Conservation (phyloP, 2,113 vertebrate species). For the Cryptomyrus ogoouensis region DNA sequence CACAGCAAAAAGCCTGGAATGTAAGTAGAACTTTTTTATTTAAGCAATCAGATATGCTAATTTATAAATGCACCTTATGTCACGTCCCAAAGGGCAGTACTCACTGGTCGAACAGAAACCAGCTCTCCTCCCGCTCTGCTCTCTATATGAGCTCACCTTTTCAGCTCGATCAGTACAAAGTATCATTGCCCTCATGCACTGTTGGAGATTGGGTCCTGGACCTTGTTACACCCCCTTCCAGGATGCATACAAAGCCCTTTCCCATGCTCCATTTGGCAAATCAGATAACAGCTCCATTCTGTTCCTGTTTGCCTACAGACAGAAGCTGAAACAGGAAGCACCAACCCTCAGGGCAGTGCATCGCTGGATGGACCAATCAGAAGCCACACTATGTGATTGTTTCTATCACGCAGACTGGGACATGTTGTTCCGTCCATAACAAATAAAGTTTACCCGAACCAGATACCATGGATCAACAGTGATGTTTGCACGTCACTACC, state of each 20-base stretch:
- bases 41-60: neutral
- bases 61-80: neutral
- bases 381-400: neutral
- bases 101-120: no score
- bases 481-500: no score
- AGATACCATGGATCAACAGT: no score
- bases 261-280: conserved; percentile 4
- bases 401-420: neutral
- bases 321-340: conserved; percentile 23
- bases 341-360: neutral
- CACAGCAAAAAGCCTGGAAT: neutral
- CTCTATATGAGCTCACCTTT: no score
- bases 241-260: conserved; percentile 5
- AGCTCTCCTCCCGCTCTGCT: no score
- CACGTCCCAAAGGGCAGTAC: no score
- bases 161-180: no score
- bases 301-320: conserved; percentile 23
- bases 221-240: conserved; percentile 4
- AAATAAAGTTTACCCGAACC: no score
- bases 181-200: no score
- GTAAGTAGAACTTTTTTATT: neutral
- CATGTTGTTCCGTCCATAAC: neutral
- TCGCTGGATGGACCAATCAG: conserved; percentile 21
- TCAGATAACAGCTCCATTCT: conserved; percentile 18
- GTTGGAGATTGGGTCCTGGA: neutral